These are phyloP conservation scores for Macrotrachela quadricornifera DNA, from an alignment of 1,140 invertebrate genomes.

Conservation along the genomic window DNA sequence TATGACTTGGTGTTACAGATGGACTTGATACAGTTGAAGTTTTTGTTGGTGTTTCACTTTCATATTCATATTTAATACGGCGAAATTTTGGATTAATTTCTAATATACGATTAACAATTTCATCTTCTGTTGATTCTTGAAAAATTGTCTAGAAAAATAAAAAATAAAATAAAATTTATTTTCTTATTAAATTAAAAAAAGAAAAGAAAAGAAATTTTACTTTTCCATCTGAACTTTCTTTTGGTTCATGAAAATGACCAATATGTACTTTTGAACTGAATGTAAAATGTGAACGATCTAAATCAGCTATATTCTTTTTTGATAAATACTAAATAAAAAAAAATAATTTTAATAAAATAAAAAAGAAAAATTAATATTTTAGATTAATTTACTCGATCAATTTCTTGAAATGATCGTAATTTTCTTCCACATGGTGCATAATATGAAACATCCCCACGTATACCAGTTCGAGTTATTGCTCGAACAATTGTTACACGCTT, in stretches of 20 bases:
- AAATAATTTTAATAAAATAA: constrained; percentile 16
- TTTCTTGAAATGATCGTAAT: constrained; percentile 48
- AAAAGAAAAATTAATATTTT: constrained; percentile 36
- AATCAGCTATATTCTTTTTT: constrained; percentile 35
- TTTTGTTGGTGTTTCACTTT: constrained; percentile 16
- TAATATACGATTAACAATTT: constrained; percentile 13
- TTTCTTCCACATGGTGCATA: constrained; percentile 59
- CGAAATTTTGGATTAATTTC: constrained; percentile 12
- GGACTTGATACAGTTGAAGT: constrained; percentile 12
- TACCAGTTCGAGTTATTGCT: constrained; percentile 39
- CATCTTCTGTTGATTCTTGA: constrained; percentile 15
- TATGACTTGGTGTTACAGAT: constrained; percentile 8
- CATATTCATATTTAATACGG: too few species aligned
- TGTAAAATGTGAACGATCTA: constrained; percentile 65
- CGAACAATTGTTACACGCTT: constrained; percentile 64
- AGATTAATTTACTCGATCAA: constrained; percentile 39
- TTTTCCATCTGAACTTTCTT: constrained; percentile 13
- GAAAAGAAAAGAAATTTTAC: constrained; percentile 21
- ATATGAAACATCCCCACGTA: constrained; percentile 55
- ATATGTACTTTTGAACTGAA: constrained; percentile 65
- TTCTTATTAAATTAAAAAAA: too few species aligned
- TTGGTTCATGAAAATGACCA: constrained; percentile 58
- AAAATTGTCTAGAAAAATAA: constrained; percentile 10
- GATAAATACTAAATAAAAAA: constrained; percentile 25
- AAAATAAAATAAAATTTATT: too few species aligned